phyloP scores from a whole-genome alignment of 2,797 vertebrate genomes.

The Manis javanica region DNA sequence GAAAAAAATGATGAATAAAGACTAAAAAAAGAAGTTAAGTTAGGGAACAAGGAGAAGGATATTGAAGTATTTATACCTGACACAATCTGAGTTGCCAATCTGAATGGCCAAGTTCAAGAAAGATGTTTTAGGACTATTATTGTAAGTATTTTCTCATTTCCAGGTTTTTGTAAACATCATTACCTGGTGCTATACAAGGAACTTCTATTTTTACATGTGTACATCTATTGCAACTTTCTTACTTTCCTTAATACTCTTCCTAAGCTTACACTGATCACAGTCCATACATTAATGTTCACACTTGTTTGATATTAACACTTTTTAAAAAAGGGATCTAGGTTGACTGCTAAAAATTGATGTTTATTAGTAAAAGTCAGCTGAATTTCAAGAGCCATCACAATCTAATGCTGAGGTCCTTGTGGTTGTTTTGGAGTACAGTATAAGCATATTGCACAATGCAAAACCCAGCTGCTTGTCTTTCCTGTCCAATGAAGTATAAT shows the following conservation, averaged over 20 bases:
- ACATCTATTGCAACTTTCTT: background rate
- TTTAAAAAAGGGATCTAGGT: background rate
- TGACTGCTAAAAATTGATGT: constrained; percentile 59
- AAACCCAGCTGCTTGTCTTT: constrained; percentile 76
- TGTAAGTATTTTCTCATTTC: background rate
- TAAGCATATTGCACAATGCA: constrained; percentile 63
- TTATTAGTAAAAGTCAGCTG: constrained; percentile 68
- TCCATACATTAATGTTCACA: background rate
- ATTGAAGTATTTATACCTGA: background rate
- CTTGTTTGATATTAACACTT: constrained; percentile 53
- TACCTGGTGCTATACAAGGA: background rate
- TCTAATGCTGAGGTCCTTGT: constrained; percentile 68
- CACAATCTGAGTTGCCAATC: background rate
- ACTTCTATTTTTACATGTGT: background rate
- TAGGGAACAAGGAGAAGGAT: background rate
- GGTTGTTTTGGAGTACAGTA: constrained; percentile 68
- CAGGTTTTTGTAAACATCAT: background rate
- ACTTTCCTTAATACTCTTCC: background rate
- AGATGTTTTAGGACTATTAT: background rate
- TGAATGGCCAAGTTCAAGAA: background rate
- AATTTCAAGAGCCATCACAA: constrained; percentile 75
- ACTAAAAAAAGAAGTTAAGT: background rate
- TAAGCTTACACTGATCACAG: background rate
- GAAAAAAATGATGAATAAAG: background rate
- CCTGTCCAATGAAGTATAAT: constrained; percentile 69